Percentiles rank a stretch among this genome's conserved stretches.
phyloP scores from a whole-genome alignment of 2,888 invertebrate species.

The Torymus tubicola region DNA sequence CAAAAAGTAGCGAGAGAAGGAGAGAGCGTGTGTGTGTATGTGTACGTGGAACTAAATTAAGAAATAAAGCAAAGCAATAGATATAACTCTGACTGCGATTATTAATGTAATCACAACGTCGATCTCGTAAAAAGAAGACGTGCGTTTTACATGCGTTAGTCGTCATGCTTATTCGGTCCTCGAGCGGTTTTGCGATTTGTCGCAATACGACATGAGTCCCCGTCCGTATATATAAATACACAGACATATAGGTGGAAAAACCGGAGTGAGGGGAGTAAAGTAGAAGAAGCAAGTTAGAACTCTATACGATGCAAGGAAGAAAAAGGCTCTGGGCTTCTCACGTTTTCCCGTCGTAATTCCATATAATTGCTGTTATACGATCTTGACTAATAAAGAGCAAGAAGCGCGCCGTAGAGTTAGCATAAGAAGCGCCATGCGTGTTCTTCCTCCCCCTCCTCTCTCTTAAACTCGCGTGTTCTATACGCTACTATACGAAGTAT shows the following conservation, averaged over 20 bases:
- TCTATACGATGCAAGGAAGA: background rate
- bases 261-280: background rate
- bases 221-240: background rate
- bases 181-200: slow-evolving; percentile 13
- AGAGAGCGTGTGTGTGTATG: no score
- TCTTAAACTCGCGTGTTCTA: no score
- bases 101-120: no score
- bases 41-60: no score
- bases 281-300: background rate
- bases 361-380: slow-evolving; percentile 67
- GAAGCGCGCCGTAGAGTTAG: background rate
- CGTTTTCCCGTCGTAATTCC: slow-evolving; percentile 60
- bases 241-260: background rate
- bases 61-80: no score
- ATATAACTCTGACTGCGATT: no score
- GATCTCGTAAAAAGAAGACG: background rate
- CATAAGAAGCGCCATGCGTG: no score
- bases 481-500: no score
- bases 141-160: background rate
- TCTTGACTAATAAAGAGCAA: slow-evolving; percentile 66
- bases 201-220: slow-evolving; percentile 12
- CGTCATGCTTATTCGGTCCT: background rate
- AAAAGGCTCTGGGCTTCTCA: slow-evolving; percentile 41
- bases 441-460: no score
- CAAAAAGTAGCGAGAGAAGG: no score